Base-by-base conservation (phyloP, 1,140 invertebrate species). In the Hesperophylax magnus region DNA sequence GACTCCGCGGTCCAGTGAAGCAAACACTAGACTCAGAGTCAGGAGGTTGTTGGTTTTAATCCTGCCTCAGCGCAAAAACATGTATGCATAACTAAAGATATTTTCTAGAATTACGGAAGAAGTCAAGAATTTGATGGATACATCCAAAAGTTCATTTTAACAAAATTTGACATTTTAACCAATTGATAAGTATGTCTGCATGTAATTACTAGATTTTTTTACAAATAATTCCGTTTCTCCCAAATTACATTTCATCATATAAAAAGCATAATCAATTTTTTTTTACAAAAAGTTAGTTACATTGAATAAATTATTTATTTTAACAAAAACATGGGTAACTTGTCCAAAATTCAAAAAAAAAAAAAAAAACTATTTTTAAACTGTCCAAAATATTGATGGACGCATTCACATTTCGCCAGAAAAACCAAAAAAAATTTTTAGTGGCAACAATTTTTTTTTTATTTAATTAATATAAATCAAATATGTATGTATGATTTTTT, bases 261-360 rank as follows among this genome's bases (percentile, higher is more conserved):
- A 61, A 61, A 4, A 61, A 3, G 8, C 8, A 24, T 60, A 18
- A 18, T 58, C 6, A n/a, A 58, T n/a, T 60, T 61, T 22, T 24
- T 22, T 11, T 61, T 61, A 61, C 9, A 61, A 61, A 22, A 61
- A 8, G 14, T 60, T 8, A 20, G 6, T n/a, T 61, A 61, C 58
- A 61, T 18, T 20, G 24, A 61, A 61, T 22, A 61, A 61, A 61
- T 61, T 0, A 61, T 47, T 47, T 47, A 6, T 0, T 47, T 47
- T 11, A 61, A 61, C 58, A 22, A 22, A 61, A 61, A 61, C 58
- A 61, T 61, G 58, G 58, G 58, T 61, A 61, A 61, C 58, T 22
- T 61, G 8, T 24, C 8, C 6, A 61, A 61, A 20, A 61, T 11
- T 61, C n/a, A 24, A 61, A 11, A 61, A 20, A 24, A 20, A 61